phyloP scores from a whole-genome alignment of 2,888 invertebrate species.

The Apoda limacodes region DNA sequence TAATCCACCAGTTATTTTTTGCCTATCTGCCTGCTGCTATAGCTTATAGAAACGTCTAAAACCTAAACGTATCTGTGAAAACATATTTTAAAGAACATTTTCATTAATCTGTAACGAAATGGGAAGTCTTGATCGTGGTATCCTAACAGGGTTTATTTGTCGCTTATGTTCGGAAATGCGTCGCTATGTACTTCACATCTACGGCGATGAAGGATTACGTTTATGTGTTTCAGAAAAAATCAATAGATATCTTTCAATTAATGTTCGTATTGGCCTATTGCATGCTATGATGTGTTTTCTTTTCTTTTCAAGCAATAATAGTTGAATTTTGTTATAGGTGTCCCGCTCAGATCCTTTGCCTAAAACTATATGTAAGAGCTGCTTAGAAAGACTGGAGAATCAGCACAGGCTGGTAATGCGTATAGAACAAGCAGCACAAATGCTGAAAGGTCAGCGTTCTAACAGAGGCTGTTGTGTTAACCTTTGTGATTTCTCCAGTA shows the following conservation, averaged over 20 bases:
- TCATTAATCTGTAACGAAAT: no score
- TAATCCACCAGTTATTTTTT: no score
- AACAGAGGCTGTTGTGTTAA: slow-evolving; percentile 28
- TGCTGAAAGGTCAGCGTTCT: slow-evolving; percentile 43
- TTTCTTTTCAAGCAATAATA: no score
- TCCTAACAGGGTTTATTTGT: slow-evolving; percentile 86
- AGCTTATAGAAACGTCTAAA: no score
- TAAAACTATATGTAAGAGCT: slow-evolving; percentile 75
- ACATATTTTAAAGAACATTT: no score
- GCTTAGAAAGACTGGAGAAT: slow-evolving; percentile 69
- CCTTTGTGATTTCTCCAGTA: slow-evolving; percentile 29
- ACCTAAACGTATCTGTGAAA: no score
- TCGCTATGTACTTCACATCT: slow-evolving; percentile 84
- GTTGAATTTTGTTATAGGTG: slow-evolving; percentile 59
- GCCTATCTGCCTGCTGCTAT: no score
- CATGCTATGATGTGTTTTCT: slow-evolving; percentile 1
- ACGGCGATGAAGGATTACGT: slow-evolving; percentile 82
- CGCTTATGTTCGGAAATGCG: slow-evolving; percentile 89
- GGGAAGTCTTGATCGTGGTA: slow-evolving; percentile 86
- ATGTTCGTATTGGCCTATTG: slow-evolving; percentile 62
- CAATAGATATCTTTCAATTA: slow-evolving; percentile 83
- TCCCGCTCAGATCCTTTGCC: slow-evolving; percentile 75
- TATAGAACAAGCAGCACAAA: slow-evolving; percentile 53
- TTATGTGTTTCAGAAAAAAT: slow-evolving; percentile 83
- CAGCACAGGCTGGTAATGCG: slow-evolving; percentile 64